Percentiles rank a stretch among this genome's conserved stretches.
Conservation (phyloP, 1,140 invertebrate species). For the Drosophila nebulosa region DNA sequence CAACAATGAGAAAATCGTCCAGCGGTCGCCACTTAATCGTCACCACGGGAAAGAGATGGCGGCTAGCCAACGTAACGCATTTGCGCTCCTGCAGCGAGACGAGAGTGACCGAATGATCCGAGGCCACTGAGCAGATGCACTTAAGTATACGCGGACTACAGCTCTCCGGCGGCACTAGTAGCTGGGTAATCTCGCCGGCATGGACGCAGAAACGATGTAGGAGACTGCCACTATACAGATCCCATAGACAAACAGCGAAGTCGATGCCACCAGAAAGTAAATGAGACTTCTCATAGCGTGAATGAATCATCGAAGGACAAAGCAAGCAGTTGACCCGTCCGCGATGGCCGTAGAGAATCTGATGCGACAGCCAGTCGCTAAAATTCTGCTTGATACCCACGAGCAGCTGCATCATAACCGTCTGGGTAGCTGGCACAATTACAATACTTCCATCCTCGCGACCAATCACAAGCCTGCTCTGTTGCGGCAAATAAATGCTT, state of each 20-base stretch:
- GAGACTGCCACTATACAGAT: constrained; percentile 93
- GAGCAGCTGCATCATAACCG: constrained; percentile 95
- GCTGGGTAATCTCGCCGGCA: constrained; percentile 94
- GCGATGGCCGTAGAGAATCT: constrained; percentile 93
- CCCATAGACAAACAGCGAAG: constrained; percentile 99
- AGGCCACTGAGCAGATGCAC: constrained; percentile 97
- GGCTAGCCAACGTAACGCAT: constrained; percentile 96
- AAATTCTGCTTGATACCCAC: constrained; percentile 94
- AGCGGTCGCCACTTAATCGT: constrained; percentile 98
- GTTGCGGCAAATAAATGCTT: constrained; percentile 95
- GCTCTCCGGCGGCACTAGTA: constrained; percentile 94
- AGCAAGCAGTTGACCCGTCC: constrained; percentile 97
- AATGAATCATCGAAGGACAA: constrained; percentile 95
- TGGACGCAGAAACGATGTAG: constrained; percentile 98
- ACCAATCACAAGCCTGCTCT: constrained; percentile 96
- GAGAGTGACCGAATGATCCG: constrained; percentile 97
- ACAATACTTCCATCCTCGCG: constrained; percentile 97
- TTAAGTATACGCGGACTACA: constrained; percentile 95
- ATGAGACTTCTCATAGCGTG: constrained; percentile 95
- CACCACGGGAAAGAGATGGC: constrained; percentile 97
- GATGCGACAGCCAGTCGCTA: constrained; percentile 94
- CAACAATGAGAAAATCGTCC: constrained; percentile 99
- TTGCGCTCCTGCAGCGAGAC: constrained; percentile 96
- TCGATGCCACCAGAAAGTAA: constrained; percentile 98
- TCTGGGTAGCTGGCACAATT: constrained; percentile 97